These are phyloP conservation scores for Xenentodon cancila DNA, from an alignment of 2,797 vertebrate genomes.

Conservation along the genomic window DNA sequence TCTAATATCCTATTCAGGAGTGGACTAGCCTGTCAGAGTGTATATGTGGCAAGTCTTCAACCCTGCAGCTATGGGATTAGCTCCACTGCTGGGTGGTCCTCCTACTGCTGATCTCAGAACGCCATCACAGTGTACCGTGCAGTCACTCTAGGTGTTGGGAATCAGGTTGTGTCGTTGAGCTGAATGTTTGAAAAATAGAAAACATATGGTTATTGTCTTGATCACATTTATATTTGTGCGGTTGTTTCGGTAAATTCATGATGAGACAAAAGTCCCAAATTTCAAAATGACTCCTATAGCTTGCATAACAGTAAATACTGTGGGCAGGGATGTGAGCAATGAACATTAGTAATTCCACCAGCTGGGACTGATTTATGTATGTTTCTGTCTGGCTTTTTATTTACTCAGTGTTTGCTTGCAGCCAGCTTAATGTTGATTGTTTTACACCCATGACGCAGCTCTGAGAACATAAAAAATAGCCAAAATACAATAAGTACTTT, in stretches of 20 bases:
- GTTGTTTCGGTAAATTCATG: slow-evolving; percentile 12
- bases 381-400: slow-evolving; percentile 33
- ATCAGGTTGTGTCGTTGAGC: slow-evolving; percentile 31
- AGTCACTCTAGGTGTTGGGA: slow-evolving; percentile 46
- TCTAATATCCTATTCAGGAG: slow-evolving; percentile 64
- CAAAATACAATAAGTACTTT: slow-evolving; percentile 1
- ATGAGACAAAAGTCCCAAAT: slow-evolving; percentile 21
- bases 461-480: slow-evolving; percentile 26
- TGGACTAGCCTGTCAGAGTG: slow-evolving; percentile 56
- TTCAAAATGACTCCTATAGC: slow-evolving; percentile 4
- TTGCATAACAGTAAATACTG: slow-evolving; percentile 19
- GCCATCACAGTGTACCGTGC: slow-evolving; percentile 42
- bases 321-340: slow-evolving; percentile 20
- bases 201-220: slow-evolving; percentile 7
- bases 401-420: slow-evolving; percentile 23
- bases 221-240: slow-evolving; percentile 4
- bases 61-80: slow-evolving; percentile 69
- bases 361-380: slow-evolving; percentile 1
- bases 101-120: slow-evolving; percentile 54
- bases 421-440: slow-evolving; percentile 13
- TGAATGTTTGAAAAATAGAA: slow-evolving; percentile 14
- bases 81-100: slow-evolving; percentile 72
- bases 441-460: slow-evolving; percentile 18
- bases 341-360: slow-evolving; percentile 24
- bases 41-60: slow-evolving; percentile 55